Evolutionary conservation across 2,113 vertebrate genomes (phyloP).

Genomic region (Otis tarda): DNA sequence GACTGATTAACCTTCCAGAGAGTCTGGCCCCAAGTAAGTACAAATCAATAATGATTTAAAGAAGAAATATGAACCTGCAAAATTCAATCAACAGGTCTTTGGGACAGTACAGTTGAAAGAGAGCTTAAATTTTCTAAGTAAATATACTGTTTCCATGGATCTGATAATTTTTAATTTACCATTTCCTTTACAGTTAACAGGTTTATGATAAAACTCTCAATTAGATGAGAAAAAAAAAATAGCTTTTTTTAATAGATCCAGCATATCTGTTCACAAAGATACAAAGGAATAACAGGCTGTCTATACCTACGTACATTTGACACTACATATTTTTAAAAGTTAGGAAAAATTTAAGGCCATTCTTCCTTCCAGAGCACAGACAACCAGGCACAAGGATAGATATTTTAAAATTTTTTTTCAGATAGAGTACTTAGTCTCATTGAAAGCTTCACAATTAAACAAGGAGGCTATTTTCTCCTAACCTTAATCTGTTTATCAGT

Average conservation of each 20-base stretch:
- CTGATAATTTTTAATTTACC: background rate
- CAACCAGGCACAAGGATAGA: background rate
- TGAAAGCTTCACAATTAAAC: background rate
- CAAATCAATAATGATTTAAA: constrained; percentile 16
- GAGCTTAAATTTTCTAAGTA: background rate
- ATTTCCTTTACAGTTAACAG: background rate
- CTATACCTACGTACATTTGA: background rate
- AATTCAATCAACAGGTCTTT: background rate
- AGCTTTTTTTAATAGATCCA: background rate
- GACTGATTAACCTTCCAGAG: background rate
- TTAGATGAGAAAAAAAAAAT: background rate
- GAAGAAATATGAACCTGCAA: constrained; percentile 15
- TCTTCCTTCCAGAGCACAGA: background rate
- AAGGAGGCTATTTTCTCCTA: background rate
- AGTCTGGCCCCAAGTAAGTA: background rate
- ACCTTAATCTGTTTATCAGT: constrained; percentile 1
- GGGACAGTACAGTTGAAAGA: background rate
- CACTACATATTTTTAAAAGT: background rate
- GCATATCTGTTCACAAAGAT: background rate
- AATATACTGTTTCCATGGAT: background rate
- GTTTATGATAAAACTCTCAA: background rate
- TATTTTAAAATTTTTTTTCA: background rate
- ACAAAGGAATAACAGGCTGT: background rate
- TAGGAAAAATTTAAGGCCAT: background rate
- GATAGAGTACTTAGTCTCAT: background rate